Conservation (phyloP, 2,113 vertebrate genomes). For the Poeciliopsis prolifica region DNA sequence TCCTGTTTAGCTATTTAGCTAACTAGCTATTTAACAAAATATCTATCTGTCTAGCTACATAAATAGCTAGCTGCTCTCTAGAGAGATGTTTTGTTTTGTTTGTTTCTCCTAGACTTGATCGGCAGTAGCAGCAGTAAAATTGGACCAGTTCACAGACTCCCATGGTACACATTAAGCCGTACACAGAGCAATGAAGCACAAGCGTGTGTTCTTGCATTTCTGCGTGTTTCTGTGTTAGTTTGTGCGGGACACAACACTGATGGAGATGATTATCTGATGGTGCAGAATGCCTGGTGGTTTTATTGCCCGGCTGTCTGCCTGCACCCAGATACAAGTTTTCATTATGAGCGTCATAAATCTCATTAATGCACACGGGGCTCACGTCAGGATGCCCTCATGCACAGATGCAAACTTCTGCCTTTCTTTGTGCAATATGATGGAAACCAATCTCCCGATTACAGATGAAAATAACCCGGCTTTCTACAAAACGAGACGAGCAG, state of each 20-base stretch:
- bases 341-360: conserved; percentile 74
- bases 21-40: no score
- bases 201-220: background rate
- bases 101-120: conserved; percentile 5
- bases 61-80: background rate
- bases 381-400: conserved; percentile 15
- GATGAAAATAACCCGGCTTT: conserved; percentile 18
- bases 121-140: conserved; percentile 51
- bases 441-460: background rate
- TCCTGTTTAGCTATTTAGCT: no score
- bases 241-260: background rate
- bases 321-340: conserved; percentile 39
- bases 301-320: conserved; percentile 54
- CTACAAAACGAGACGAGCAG: conserved; percentile 1
- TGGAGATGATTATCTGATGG: conserved; percentile 25
- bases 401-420: background rate
- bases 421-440: background rate
- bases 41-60: no score
- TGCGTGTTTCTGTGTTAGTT: conserved; percentile 17
- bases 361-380: conserved; percentile 34
- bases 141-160: conserved; percentile 33
- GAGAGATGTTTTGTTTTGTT: background rate
- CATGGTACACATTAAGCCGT: conserved; percentile 38
- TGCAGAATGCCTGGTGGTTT: conserved; percentile 39
- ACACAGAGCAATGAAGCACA: conserved; percentile 29